Percentiles rank a stretch among this genome's conserved stretches.
Evolutionary conservation across 2,797 vertebrate genomes (phyloP).

Genomic region (Dermochelys coriacea): DNA sequence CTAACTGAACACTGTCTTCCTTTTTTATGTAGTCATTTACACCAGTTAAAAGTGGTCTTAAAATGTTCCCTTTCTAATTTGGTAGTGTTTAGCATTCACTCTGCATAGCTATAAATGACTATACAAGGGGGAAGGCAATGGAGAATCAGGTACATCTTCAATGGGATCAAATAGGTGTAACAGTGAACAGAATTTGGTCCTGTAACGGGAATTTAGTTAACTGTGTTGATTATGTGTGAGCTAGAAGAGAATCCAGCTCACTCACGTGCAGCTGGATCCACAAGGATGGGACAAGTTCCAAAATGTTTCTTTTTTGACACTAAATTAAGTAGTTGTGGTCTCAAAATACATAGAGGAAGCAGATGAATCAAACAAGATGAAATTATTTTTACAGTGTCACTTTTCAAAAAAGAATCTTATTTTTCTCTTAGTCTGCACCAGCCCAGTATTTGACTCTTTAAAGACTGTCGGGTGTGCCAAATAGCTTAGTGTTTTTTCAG

Average conservation of each 20-base stretch:
- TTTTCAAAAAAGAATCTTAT: not conserved
- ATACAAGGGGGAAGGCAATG: not conserved
- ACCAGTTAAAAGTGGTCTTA: not conserved
- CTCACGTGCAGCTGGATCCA: not conserved
- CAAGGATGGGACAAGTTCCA: not conserved
- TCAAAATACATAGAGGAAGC: not conserved
- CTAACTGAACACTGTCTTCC: not conserved
- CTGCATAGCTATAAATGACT: not conserved
- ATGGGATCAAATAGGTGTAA: not conserved
- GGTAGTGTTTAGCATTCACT: not conserved
- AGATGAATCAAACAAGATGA: not conserved
- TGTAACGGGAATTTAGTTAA: not conserved
- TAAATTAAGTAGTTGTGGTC: not conserved
- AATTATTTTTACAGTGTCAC: not conserved
- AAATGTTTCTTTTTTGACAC: not conserved
- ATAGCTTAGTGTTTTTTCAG: not conserved
- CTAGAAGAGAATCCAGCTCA: not conserved
- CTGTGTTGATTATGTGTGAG: not conserved
- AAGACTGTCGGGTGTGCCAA: not conserved
- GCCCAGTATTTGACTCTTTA: not conserved
- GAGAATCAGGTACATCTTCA: not conserved
- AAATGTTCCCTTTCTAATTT: not conserved
- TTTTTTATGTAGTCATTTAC: not conserved
- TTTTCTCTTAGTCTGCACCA: not conserved
- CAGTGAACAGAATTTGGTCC: not conserved